A percentile compares a stretch with the other conserved stretches of the same genome.
Evolutionary conservation across 2,797 vertebrate genomes (phyloP).

Genomic region (Adelosebastes latens): DNA sequence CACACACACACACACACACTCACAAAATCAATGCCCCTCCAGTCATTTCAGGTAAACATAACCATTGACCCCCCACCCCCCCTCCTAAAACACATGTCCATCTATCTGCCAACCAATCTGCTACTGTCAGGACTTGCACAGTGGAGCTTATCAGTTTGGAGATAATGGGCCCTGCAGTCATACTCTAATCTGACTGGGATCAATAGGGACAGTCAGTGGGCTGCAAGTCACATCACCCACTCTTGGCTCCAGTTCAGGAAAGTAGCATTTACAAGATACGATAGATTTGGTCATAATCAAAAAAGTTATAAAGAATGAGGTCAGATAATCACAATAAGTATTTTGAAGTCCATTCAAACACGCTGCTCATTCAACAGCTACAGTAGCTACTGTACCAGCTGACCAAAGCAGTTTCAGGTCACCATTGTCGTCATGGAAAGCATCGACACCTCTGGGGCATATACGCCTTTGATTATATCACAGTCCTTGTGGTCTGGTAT

Average conservation of each 20-base stretch:
- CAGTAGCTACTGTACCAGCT: background rate
- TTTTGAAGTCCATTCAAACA: background rate
- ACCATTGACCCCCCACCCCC: conserved; percentile 51
- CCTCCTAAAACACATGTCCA: background rate
- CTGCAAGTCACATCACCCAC: conserved; percentile 4
- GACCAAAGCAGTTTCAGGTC: background rate
- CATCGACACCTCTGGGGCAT: background rate
- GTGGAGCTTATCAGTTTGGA: conserved; percentile 31
- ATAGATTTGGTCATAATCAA: background rate
- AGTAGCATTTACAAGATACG: background rate
- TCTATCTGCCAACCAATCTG: conserved; percentile 24
- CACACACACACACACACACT: background rate
- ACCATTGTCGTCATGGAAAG: background rate
- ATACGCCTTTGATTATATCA: background rate
- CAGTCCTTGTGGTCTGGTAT: background rate
- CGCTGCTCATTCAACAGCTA: background rate
- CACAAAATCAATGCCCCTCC: background rate
- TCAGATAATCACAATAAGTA: background rate
- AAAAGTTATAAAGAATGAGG: background rate
- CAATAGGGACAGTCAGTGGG: background rate
- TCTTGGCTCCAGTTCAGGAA: background rate
- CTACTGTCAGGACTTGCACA: conserved; percentile 38
- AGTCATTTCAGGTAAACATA: conserved; percentile 50
- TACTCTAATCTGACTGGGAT: conserved; percentile 4
- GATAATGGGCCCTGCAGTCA: background rate